Evolutionary conservation across 2,888 invertebrate genomes (phyloP).

Genomic region (Leuctra nigra): DNA sequence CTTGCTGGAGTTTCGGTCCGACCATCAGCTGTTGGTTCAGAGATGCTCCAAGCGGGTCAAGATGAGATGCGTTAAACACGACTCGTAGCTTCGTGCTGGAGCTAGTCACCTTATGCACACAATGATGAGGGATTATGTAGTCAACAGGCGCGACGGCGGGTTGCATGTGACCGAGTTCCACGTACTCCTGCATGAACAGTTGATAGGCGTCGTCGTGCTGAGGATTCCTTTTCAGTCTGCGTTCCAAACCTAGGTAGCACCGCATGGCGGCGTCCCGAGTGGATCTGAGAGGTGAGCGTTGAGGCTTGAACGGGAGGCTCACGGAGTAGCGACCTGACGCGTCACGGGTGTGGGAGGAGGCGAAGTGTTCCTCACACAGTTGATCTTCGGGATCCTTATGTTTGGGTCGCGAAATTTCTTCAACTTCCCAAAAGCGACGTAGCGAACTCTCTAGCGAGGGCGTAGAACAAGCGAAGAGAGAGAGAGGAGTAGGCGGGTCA

Average conservation of each 20-base stretch:
- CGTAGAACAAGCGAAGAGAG: neutral
- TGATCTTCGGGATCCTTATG: too few relatives aligned
- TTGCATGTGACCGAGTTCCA: too few relatives aligned
- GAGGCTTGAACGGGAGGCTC: neutral
- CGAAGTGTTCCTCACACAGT: neutral
- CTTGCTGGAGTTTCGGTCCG: constrained; percentile 6
- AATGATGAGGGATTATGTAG: constrained; percentile 2
- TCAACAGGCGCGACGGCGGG: neutral
- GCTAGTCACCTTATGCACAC: too few relatives aligned
- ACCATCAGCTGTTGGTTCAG: neutral
- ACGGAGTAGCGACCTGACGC: neutral
- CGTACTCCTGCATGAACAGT: neutral
- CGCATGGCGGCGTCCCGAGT: neutral
- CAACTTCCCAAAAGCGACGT: too few relatives aligned
- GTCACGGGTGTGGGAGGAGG: neutral
- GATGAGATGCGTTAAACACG: neutral
- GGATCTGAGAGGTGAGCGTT: neutral
- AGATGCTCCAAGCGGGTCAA: neutral
- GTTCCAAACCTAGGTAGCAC: too few relatives aligned
- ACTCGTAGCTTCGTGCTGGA: too few relatives aligned
- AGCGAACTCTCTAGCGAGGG: neutral
- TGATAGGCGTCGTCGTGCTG: neutral
- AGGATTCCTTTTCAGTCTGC: neutral
- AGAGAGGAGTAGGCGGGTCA: neutral
- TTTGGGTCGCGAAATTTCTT: too few relatives aligned